Base-by-base conservation (phyloP, 2,797 vertebrate genomes). In the Dryobates pubescens region DNA sequence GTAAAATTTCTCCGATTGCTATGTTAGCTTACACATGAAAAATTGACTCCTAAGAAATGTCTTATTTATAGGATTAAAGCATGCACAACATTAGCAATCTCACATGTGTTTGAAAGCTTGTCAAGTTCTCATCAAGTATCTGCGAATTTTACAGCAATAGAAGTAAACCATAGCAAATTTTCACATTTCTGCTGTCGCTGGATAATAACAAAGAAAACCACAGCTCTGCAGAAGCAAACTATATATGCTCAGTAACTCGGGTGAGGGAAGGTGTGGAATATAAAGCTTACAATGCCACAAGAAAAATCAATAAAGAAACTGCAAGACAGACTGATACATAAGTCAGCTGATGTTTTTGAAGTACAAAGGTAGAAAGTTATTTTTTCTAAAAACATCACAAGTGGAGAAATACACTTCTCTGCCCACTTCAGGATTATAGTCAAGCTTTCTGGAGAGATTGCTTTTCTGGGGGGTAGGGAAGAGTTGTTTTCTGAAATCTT, bases 161-260 rank as follows among this genome's bases (percentile, higher is more conserved):
- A 84, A 65, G 64, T 7, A 63, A 84, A 54, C 13, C 2, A 4
- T 7, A 26, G 27, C 74, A 75, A 61, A 71, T 78, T 70, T 84
- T 78, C 63, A 32, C 58, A 34, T 93, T 91, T 94, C 72, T 89
- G 49, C 47, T 92, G 15, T 71, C 58, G 65, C 19, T 84, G 49
- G 75, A 71, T 82, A 74, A 47, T 83, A 93, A 88, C 51, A 88
- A 89, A 95, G 86, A 92, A 93, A 94, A 69, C 19, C 32, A 49
- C 56, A 65, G n/a, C 53, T 93, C 53, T 70, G 72, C 29, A 3
- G 4, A 92, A 85, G 80, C 26, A n/a, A 70, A 92, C 27, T 41
- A 34, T 26, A 61, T 30, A 27, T 6, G 22, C 53, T 83, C 19
- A 41, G 65, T 57, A 90, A 58, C 56, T 15, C 56, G 86, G 56